Evolutionary conservation across 2,888 invertebrate species (phyloP), one percentile per base, ranked within the genome.

Genomic region (Escarpia spicata): DNA sequence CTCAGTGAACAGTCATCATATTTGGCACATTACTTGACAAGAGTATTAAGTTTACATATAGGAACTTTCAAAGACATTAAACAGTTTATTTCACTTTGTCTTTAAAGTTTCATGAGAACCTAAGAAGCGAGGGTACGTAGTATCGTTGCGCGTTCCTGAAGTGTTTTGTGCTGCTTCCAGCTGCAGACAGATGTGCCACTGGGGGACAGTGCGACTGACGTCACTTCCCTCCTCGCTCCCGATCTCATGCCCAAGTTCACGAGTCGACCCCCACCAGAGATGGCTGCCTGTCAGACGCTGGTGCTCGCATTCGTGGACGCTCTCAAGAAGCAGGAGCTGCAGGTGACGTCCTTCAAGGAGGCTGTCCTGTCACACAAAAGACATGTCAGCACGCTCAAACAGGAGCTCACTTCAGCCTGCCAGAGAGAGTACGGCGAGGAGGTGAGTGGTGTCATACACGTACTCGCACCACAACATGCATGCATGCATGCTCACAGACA

Each of bases 341-440:
- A 89, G 52, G 58, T 93, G 31, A 45, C 89, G 12, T 60, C 44
- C 45, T 92, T 93, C 31, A 60, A 93, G 58, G 93, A 92, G 19
- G 93, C 96, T 90, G 94, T 96, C 26, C 95, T 95, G 92, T 93
- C 94, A 19, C 96, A 96, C 92, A 95, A 95, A 94, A 95, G 95
- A 92, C 96, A 96, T 94, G 95, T 96, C 94, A 95, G 95, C 92
- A 95, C 95, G 75, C 94, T 96, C 12, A 96, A 96, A 93, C 94
- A 95, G 91, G 96, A 96, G 93, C 94, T 96, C 0, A 94, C 94
- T 12, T 95, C 96, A 95, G 96, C 93, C 37, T 93, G 93, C 90
- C 37, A 91, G 60, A 37, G 93, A 6, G 92, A 93, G 60, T 92
- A 92, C 19, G 93, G 93, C 26, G 92, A 93, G 45, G 91, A 92